phyloP scores from a whole-genome alignment of 2,888 invertebrate genomes.

The Abrostola tripartita region DNA sequence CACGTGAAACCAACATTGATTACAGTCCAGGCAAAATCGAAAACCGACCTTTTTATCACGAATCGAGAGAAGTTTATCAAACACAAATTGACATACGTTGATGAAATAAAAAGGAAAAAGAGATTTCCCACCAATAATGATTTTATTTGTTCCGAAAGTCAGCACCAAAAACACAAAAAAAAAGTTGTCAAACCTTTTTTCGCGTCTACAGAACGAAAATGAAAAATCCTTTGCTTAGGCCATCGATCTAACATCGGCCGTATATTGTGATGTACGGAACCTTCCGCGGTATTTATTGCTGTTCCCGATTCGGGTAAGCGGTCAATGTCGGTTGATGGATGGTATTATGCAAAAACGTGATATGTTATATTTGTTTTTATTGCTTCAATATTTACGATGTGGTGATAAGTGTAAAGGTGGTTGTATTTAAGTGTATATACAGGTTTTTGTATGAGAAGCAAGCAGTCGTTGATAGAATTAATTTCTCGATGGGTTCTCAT shows the following conservation, averaged over 20 bases:
- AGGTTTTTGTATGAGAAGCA: background rate
- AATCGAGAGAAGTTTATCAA: too few relatives aligned
- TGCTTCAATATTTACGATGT: slow-evolving; percentile 35
- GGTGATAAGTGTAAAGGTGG: slow-evolving; percentile 12
- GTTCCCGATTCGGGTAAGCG: slow-evolving; percentile 67
- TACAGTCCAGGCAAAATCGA: too few relatives aligned
- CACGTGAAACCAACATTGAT: too few relatives aligned
- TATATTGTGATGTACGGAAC: slow-evolving; percentile 62
- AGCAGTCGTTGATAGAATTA: too few relatives aligned
- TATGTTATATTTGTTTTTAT: slow-evolving; percentile 53
- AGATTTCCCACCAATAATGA: too few relatives aligned
- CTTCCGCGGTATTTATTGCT: slow-evolving; percentile 70
- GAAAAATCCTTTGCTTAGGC: slow-evolving; percentile 66
- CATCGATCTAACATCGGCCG: slow-evolving; percentile 69
- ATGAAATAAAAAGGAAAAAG: too few relatives aligned
- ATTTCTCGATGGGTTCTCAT: background rate
- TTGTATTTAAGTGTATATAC: background rate
- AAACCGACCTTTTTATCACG: too few relatives aligned
- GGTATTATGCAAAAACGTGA: slow-evolving; percentile 69
- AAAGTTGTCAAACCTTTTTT: slow-evolving; percentile 58
- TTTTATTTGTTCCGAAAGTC: too few relatives aligned
- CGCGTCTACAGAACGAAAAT: slow-evolving; percentile 62
- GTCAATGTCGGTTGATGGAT: slow-evolving; percentile 72
- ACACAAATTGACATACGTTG: too few relatives aligned
- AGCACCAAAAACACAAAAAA: slow-evolving; percentile 10